Evolutionary conservation across 2,113 vertebrate genomes (phyloP).

Genomic region (Sula dactylatra): DNA sequence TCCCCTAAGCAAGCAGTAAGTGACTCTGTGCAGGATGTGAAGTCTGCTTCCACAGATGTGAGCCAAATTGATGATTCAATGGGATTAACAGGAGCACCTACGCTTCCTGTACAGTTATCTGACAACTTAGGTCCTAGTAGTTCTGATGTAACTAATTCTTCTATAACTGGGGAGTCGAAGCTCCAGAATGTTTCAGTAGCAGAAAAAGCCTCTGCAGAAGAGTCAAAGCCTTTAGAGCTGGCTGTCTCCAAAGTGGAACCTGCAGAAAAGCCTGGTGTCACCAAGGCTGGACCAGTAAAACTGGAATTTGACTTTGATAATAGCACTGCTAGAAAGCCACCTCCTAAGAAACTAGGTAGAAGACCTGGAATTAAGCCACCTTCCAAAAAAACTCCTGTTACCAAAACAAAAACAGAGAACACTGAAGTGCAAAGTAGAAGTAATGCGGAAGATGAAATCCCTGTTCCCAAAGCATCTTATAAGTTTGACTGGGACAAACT

Average conservation of each 20-base stretch:
- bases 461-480: constrained; percentile 67
- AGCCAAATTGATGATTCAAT: background rate
- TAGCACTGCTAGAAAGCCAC: constrained; percentile 66
- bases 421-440: background rate
- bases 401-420: background rate
- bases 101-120: constrained; percentile 9
- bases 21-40: background rate
- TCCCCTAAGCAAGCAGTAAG: background rate
- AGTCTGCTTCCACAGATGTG: background rate
- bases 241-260: background rate
- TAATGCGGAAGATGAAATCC: background rate
- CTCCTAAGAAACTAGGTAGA: constrained; percentile 75
- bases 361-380: constrained; percentile 67
- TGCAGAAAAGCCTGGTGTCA: background rate
- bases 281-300: constrained; percentile 60
- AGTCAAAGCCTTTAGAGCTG: background rate
- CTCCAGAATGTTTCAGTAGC: constrained; percentile 58
- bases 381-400: constrained; percentile 1
- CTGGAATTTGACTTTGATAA: constrained; percentile 84
- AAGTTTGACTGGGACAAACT: constrained; percentile 73
- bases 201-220: background rate
- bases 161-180: constrained; percentile 62
- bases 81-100: background rate
- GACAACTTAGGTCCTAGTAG: constrained; percentile 68
- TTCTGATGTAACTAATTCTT: constrained; percentile 57